A percentile compares a stretch with the other conserved stretches of the same genome.
Conservation (phyloP, 2,113 vertebrate species). For the Azemiops feae region DNA sequence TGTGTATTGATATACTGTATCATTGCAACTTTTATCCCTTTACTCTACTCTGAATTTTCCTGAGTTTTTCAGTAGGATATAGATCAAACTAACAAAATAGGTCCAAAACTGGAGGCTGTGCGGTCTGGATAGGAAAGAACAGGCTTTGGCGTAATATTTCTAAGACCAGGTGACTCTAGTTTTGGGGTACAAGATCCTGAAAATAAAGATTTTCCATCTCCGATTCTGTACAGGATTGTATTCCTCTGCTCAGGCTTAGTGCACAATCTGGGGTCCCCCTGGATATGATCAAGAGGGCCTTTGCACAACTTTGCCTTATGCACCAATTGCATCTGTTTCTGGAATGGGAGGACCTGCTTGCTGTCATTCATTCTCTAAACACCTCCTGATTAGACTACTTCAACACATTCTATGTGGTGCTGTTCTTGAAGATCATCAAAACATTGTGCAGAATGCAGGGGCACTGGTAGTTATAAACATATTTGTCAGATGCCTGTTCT, state of each 20-base stretch:
- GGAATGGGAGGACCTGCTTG: too few relatives aligned
- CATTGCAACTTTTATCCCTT: not conserved
- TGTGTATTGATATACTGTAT: not conserved
- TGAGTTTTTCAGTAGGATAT: not conserved
- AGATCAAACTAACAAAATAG: not conserved
- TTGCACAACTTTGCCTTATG: not conserved
- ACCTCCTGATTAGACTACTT: too few relatives aligned
- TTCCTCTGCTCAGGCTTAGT: not conserved
- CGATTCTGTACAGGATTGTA: not conserved
- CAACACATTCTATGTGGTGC: too few relatives aligned
- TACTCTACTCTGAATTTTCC: not conserved
- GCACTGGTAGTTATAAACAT: too few relatives aligned
- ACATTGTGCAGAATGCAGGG: too few relatives aligned
- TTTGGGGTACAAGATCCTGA: not conserved
- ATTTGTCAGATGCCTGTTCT: too few relatives aligned
- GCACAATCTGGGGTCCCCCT: not conserved
- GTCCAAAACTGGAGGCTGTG: not conserved
- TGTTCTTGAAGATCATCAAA: too few relatives aligned
- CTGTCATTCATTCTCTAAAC: too few relatives aligned
- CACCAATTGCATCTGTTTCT: too few relatives aligned
- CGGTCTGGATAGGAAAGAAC: not conserved
- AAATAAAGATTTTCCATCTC: not conserved
- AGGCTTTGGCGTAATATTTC: not conserved
- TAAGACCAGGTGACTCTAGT: not conserved
- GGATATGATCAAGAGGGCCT: not conserved